Base-by-base conservation (phyloP, 2,113 vertebrate species). In the Stomatorhinus ivindoensis region DNA sequence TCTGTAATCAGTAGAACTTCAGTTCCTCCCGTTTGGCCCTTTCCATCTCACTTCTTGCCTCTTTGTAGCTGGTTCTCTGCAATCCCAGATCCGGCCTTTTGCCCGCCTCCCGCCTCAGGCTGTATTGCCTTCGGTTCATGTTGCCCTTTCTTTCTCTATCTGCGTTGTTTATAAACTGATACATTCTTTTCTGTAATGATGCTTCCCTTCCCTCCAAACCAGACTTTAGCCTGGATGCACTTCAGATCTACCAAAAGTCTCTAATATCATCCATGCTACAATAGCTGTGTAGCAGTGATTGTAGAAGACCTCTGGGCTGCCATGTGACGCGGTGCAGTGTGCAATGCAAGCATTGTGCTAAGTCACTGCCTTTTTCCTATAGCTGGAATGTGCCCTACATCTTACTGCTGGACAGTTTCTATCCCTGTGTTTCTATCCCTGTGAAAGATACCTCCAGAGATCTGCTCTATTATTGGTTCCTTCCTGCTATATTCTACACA, bases 181-280 rank as follows among this genome's bases (percentile, higher is more conserved):
- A 31, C 73, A 42, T 76, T 76, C 46, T 50, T 85, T 85, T 48
- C 44, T 48, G 17, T 46, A n/a, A n/a, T 85, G 83, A 86, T 27
- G 4, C 35, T n/a, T 86, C 47, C 24, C 47, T 13, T 86, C 44
- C 42, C 82, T 13, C 44, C 10, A 31, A 86, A 86, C 9, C 83
- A 86, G 83, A 86, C 47, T 86, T 86, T 86, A n/a, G 83, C 46
- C 47, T 86, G 83, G 24, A 50, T 86, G 42, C 8, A 15, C 83
- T 50, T n/a, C 47, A 86, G 46, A n/a, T 48, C 83, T 13, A 9
- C 44, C 10, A 5, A 5, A 44, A 50, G 24, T 50, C 44, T 86
- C 83, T 80, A 42, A 80, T 80, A 39, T 17, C 10, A 17, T 42
- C 13, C 35, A 42, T 35, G 6, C 15, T 42, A 35, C 31, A 42